Base-by-base conservation (phyloP, 1,140 invertebrate species). In the Carposina sasakii region DNA sequence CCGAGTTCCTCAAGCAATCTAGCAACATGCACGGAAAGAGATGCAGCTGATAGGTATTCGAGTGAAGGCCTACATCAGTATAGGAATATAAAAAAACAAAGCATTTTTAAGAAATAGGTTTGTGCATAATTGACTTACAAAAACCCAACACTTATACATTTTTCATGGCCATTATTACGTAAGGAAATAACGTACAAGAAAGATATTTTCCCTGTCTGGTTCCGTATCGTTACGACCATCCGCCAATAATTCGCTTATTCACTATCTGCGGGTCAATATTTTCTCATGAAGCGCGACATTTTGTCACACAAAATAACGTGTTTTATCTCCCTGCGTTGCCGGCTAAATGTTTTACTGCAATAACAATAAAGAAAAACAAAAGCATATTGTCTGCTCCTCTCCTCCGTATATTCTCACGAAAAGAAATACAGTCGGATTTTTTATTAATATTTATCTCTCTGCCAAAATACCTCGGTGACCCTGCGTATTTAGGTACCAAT, bases 281-380 rank as follows among this genome's bases (percentile, higher is more conserved):
- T 84, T 81, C 73, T 84, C 81, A 81, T 84, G 77, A 84, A 81
- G 62, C 69, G 59, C 60, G 81, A 79, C 79, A 61, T 76, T 84
- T 79, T 81, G 77, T 84, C 77, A 81, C 81, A 84, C 77, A 84
- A 84, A 84, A 84, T 84, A 79, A 74, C 65, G 66, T 79, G 73
- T 84, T 84, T 84, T 84, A 84, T 79, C 49, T 68, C 55, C 48
- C 59, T 57, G 42, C 56, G 63, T 54, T 53, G 63, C 63, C 65
- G 64, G 73, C 77, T 84, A 81, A 84, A 84, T 79, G 77, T 74
- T 84, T 81, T 76, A 79, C 74, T 67, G 77, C 70, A 76, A 78
- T 81, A 81, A 76, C 71, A 76, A 78, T 84, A 84, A 84, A 81
- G 75, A 84, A 81, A 83, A 72, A 84, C 81, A 81, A 81, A 81